Evolutionary conservation across 2,113 vertebrate genomes (phyloP).

Genomic region (Lanius collurio): DNA sequence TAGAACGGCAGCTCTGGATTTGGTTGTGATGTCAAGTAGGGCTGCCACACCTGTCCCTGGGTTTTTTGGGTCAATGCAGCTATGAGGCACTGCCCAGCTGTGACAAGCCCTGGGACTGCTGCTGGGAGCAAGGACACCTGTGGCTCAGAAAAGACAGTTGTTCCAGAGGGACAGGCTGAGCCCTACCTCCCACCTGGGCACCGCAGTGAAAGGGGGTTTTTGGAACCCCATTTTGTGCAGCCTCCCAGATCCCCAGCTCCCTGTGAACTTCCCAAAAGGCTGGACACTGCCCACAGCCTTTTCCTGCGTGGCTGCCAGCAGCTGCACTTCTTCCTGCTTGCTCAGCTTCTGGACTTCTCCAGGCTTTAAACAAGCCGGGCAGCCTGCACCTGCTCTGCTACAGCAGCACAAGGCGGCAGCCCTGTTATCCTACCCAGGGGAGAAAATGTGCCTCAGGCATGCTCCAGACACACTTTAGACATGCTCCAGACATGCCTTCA

Average conservation of each 20-base stretch:
- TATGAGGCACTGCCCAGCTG: not conserved
- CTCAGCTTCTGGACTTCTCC: not conserved
- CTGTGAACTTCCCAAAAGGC: fast-evolving
- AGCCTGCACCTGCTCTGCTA: not conserved
- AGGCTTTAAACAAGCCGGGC: not conserved
- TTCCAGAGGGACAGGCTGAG: not conserved
- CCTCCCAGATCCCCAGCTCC: not conserved
- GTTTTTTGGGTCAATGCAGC: not conserved
- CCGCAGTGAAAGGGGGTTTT: not conserved
- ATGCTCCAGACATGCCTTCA: not conserved
- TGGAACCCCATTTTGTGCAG: not conserved
- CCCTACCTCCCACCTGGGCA: not conserved
- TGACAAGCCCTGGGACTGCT: not conserved
- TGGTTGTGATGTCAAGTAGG: not conserved
- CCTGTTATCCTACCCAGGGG: fast-evolving
- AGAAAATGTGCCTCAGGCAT: not conserved
- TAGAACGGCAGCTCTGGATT: not conserved
- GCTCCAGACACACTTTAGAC: not conserved
- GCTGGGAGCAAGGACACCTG: not conserved
- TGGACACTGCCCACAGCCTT: not conserved
- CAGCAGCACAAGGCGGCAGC: not conserved
- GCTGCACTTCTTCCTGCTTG: not conserved
- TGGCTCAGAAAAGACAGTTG: fast-evolving
- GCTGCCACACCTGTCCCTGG: not conserved
- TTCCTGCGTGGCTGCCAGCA: not conserved